Conservation (phyloP, 1,140 invertebrate genomes). For the Tetranychus cinnabarinus region DNA sequence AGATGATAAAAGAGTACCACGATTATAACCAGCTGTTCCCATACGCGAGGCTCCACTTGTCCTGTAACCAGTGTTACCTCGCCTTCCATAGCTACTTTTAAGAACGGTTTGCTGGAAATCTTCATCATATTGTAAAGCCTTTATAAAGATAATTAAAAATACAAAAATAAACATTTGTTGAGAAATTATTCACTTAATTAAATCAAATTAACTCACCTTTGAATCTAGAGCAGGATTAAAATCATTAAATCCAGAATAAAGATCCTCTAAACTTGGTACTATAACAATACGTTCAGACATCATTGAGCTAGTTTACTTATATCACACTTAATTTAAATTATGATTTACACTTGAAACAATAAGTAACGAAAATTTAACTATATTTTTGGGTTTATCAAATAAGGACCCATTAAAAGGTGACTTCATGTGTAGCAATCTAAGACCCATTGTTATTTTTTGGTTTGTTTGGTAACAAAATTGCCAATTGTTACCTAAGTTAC, state of each 20-base stretch:
- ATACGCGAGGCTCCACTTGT: slow-evolving; percentile 16
- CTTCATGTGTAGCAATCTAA: no score
- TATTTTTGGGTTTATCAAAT: no score
- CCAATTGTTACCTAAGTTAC: no score
- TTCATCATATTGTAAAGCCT: slow-evolving; percentile 38
- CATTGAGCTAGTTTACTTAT: background rate
- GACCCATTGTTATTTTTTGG: no score
- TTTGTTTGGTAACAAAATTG: no score
- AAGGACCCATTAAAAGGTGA: no score
- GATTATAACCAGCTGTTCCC: slow-evolving; percentile 11
- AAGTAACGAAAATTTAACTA: no score
- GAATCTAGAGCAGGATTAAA: slow-evolving; percentile 31
- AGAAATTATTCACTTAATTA: background rate
- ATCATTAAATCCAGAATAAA: slow-evolving; percentile 41
- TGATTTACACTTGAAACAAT: no score
- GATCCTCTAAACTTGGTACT: slow-evolving; percentile 19
- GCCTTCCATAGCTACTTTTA: slow-evolving; percentile 32
- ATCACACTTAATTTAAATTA: no score
- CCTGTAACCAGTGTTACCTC: slow-evolving; percentile 25
- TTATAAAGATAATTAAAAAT: slow-evolving; percentile 3
- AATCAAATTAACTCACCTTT: slow-evolving; percentile 18
- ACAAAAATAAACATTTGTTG: background rate
- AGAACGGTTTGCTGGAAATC: slow-evolving; percentile 34
- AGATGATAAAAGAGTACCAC: background rate
- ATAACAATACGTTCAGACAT: background rate